Evolutionary conservation across 2,797 vertebrate species (phyloP), one percentile per base, ranked within the genome.

Genomic region (Lycodopsis pacificus): DNA sequence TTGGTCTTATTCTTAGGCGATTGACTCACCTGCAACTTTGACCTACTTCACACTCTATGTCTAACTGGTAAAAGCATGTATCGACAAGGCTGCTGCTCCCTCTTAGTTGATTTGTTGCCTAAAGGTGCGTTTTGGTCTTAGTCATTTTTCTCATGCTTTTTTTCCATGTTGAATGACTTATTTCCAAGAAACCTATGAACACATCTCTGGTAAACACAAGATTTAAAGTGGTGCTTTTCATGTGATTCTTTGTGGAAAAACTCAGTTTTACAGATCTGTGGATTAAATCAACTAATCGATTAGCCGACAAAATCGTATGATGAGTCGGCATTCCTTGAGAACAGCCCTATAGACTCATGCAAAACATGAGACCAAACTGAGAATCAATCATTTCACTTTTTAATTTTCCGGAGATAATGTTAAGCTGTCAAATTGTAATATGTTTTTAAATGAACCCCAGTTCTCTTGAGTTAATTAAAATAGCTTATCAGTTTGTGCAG

Each of bases 391-490:
- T 42, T 62, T 22, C 13, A 56, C 27, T 65, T 72, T 20, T 49
- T 73, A 27, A 65, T 62, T 62, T 51, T 36, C 49, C 67, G 32
- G 49, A 51, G 8, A 65, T 25, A 65, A 42, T 56, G 51, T 32
- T 38, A 56, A 42, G 27, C 75, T 59, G 73, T 53, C 62, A 77
- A 59, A 36, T 19, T 19, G 65, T 36, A 62, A 69, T 69, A 22
- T 58, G 12, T 20, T 81, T 74, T 77, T 65, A 67, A 77, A 84
- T 48, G 19, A 84, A 80, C 63, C 48, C 9, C 19, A 36, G 71
- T 73, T 76, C 78, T 38, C 7, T n/a, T 3, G 30, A 84, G 77
- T 85, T 86, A 76, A 90, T 79, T 84, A 79, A 82, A 79, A 85
- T 70, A 63, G 42, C 49, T 74, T 85, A 81, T 84, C 75, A 57